These are phyloP conservation scores for Lypha dubia DNA, from an alignment of 2,888 invertebrate species.

Conservation along the genomic window DNA sequence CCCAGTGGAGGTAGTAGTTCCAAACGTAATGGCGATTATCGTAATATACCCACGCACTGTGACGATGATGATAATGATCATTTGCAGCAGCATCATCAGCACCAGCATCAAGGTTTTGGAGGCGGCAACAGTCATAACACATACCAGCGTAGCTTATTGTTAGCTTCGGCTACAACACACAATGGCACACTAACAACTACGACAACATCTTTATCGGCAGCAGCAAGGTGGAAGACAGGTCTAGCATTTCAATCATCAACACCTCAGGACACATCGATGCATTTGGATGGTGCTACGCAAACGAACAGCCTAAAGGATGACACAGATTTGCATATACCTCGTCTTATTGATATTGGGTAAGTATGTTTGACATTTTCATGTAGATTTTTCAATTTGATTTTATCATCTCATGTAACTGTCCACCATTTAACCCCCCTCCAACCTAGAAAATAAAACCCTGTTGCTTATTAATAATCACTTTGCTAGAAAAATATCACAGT, in stretches of 20 bases:
- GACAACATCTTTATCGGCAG: conserved; percentile 76
- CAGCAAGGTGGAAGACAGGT: conserved; percentile 80
- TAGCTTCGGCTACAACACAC: conserved; percentile 61
- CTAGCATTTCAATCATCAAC: conserved; percentile 74
- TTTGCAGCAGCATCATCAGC: conserved; percentile 73
- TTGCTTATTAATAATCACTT: conserved; percentile 35
- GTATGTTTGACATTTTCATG: conserved; percentile 67
- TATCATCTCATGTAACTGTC: background rate
- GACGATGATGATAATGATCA: conserved; percentile 87
- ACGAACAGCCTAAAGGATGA: conserved; percentile 78
- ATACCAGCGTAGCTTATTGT: conserved; percentile 73
- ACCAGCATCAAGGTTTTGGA: conserved; percentile 68
- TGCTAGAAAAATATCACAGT: conserved; percentile 37
- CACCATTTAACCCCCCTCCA: background rate
- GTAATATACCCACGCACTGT: conserved; percentile 87
- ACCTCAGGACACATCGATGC: conserved; percentile 54
- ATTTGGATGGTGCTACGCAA: conserved; percentile 55
- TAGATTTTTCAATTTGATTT: conserved; percentile 11
- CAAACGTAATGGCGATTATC: conserved; percentile 88
- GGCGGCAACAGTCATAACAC: conserved; percentile 52
- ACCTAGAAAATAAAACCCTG: background rate
- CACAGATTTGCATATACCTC: conserved; percentile 88
- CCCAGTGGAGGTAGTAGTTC: conserved; percentile 79
- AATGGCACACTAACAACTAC: conserved; percentile 66
- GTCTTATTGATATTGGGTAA: conserved; percentile 87